Conservation (phyloP, 1,140 invertebrate genomes). For the Asobara japonica region DNA sequence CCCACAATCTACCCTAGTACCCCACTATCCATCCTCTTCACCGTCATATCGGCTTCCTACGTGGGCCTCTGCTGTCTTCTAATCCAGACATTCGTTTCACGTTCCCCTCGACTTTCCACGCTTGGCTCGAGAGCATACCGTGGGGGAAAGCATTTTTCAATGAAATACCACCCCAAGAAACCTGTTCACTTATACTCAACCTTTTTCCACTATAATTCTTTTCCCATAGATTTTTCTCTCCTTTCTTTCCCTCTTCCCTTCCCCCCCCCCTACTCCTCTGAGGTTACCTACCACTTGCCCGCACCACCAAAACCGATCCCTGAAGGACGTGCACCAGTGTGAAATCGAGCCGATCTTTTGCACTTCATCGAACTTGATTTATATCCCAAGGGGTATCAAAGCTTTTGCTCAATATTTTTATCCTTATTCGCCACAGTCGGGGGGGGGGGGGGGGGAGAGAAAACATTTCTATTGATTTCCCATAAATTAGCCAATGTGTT, state of each 20-base stretch:
- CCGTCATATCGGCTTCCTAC: constrained; percentile 29
- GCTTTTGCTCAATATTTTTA: neutral
- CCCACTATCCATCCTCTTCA: constrained; percentile 2
- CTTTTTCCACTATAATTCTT: neutral
- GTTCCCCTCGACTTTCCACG: constrained; percentile 28
- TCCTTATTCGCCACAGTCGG: neutral
- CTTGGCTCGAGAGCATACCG: constrained; percentile 9
- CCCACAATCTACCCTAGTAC: constrained; percentile 20
- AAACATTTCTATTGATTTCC: neutral
- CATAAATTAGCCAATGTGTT: neutral
- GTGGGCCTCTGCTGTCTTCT: constrained; percentile 42
- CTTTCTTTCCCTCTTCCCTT: neutral
- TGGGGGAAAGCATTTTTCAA: constrained; percentile 46
- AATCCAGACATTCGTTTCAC: constrained; percentile 56
- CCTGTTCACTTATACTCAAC: constrained; percentile 20
- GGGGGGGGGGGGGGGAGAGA: neutral
- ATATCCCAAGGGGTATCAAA: constrained; percentile 21
- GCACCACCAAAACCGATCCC: constrained; percentile 15
- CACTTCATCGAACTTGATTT: constrained; percentile 42
- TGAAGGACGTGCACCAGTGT: constrained; percentile 28
- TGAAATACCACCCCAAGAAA: constrained; percentile 38
- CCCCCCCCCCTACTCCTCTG: neutral
- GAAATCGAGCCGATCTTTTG: constrained; percentile 37
- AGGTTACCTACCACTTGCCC: neutral
- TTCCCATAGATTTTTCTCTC: constrained; percentile 6